A percentile compares a stretch with the other conserved stretches of the same genome.
Evolutionary conservation across 2,113 vertebrate species (phyloP).

Genomic region (Chaetorhynchus papuensis): DNA sequence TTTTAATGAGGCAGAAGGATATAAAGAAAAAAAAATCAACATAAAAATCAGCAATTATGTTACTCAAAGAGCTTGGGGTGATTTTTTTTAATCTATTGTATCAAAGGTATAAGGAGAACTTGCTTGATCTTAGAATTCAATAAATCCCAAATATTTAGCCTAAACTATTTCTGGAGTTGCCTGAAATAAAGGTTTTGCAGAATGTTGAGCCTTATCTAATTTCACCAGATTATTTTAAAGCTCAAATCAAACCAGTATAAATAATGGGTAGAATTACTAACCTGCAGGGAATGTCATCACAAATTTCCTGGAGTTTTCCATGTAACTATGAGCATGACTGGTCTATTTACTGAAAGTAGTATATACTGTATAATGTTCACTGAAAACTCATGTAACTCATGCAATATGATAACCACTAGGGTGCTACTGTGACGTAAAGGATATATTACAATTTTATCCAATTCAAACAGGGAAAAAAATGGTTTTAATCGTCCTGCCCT

Average conservation of each 20-base stretch:
- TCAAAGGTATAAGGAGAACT: background rate
- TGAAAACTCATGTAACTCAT: slow-evolving; percentile 73
- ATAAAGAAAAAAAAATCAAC: background rate
- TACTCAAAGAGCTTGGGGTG: background rate
- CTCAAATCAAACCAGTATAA: slow-evolving; percentile 77
- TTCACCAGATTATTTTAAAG: slow-evolving; percentile 67
- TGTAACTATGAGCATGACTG: slow-evolving; percentile 75
- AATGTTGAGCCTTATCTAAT: slow-evolving; percentile 69
- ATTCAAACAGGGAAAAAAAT: slow-evolving; percentile 69
- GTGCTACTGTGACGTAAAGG: slow-evolving; percentile 79
- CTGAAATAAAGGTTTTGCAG: slow-evolving; percentile 62
- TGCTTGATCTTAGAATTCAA: background rate
- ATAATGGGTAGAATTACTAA: slow-evolving; percentile 81
- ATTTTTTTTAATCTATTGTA: background rate
- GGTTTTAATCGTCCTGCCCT: slow-evolving; percentile 65
- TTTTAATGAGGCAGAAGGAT: background rate
- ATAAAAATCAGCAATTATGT: background rate
- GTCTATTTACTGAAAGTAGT: slow-evolving; percentile 75
- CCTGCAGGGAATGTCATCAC: slow-evolving; percentile 81
- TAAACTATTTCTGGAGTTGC: slow-evolving; percentile 44
- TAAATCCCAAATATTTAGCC: slow-evolving; percentile 44
- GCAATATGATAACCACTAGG: slow-evolving; percentile 80
- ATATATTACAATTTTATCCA: slow-evolving; percentile 76
- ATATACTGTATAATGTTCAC: slow-evolving; percentile 77
- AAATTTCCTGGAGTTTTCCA: slow-evolving; percentile 78